These are phyloP conservation scores for Seriola dumerili DNA, from an alignment of 2,113 vertebrate genomes.

Conservation along the genomic window DNA sequence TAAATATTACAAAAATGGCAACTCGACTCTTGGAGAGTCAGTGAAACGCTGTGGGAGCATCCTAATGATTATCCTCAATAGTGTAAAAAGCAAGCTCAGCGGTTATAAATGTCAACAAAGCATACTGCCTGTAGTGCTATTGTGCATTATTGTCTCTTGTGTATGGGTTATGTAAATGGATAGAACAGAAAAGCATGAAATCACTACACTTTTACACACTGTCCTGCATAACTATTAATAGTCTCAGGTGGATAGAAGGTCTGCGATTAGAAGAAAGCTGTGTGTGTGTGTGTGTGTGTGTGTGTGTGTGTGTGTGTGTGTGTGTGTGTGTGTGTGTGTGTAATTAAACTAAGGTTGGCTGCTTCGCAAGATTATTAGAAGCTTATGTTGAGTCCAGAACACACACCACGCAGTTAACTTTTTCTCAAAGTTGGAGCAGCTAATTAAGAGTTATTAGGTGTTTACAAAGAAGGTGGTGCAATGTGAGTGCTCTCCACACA, in stretches of 20 bases:
- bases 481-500: conserved; percentile 22
- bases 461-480: conserved; percentile 16
- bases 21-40: conserved; percentile 17
- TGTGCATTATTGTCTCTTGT: conserved; percentile 38
- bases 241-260: neutral
- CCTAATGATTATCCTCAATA: conserved; percentile 32
- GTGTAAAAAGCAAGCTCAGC: conserved; percentile 32
- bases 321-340: no score
- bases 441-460: conserved; percentile 12
- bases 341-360: no score
- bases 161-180: conserved; percentile 17
- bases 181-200: conserved; percentile 15
- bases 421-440: conserved; percentile 17
- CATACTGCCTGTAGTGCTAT: conserved; percentile 19
- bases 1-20: conserved; percentile 34
- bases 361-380: no score
- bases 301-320: no score
- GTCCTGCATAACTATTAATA: conserved; percentile 15
- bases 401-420: conserved; percentile 15
- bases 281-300: neutral
- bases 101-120: conserved; percentile 60
- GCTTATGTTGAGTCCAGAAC: neutral
- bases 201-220: neutral
- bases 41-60: conserved; percentile 20
- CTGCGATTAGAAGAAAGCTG: no score